These are phyloP conservation scores for Nyctibius bracteatus DNA, from an alignment of 2,113 vertebrate species.

Conservation along the genomic window DNA sequence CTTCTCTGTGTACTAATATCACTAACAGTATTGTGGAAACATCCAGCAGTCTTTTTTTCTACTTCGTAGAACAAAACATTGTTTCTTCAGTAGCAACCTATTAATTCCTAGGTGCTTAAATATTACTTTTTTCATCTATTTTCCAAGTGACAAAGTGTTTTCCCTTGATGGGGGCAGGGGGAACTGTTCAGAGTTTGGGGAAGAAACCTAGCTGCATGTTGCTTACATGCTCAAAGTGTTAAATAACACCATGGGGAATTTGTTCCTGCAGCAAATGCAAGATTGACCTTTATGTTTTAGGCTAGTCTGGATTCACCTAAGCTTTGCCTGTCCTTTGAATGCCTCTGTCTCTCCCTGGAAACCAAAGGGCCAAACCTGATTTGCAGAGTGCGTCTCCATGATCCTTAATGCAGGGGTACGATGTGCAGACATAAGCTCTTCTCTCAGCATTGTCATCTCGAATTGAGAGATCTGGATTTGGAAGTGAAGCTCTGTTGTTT, in stretches of 20 bases:
- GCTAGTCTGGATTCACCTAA: neutral
- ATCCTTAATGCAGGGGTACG: neutral
- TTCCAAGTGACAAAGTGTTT: neutral
- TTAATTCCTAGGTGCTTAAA: neutral
- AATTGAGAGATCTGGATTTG: neutral
- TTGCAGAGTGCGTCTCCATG: neutral
- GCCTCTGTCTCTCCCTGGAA: neutral
- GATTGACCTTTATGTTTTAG: neutral
- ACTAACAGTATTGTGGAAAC: neutral
- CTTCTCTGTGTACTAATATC: neutral
- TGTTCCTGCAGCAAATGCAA: neutral
- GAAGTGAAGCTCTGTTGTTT: neutral
- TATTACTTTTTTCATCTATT: neutral
- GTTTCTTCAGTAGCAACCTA: neutral
- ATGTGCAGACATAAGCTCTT: neutral
- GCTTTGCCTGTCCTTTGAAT: neutral
- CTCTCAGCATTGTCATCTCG: neutral
- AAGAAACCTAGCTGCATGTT: neutral
- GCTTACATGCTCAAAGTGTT: neutral
- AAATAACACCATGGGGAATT: neutral
- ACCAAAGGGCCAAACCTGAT: neutral
- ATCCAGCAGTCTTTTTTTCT: neutral
- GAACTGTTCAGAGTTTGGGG: neutral
- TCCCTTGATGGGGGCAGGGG: neutral
- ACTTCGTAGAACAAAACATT: neutral